Evolutionary conservation across 2,797 vertebrate genomes (phyloP), one percentile per base, ranked within the genome.

Genomic region (Hoplostethus mediterraneus): DNA sequence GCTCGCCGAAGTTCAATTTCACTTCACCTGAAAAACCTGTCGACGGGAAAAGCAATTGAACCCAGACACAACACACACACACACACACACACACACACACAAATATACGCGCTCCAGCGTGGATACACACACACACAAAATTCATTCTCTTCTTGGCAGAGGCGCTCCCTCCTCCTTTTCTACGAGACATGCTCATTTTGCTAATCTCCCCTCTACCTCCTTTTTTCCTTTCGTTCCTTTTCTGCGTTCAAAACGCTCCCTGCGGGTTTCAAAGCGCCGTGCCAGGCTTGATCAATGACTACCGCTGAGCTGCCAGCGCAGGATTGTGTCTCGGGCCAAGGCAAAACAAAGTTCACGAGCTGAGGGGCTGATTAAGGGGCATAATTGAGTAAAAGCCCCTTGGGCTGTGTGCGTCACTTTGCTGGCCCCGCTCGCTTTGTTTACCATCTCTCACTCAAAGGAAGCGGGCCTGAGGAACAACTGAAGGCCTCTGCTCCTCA

Each of bases 221-320:
- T 73, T 60, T 57, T 30, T 63, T 33, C 44, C 44, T 67, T 79
- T 82, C 73, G 36, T 71, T 76, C 21, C 52, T 58, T 68, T 78
- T 58, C 47, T 71, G 73, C 59, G 33, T 66, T 73, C 71, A 21
- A 77, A 63, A 80, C 51, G 59, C 63, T 72, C 82, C 71, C 84
- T 30, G 73, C 66, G 79, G 79, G 63, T 81, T 71, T 80, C 75
- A 73, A 72, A 89, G 75, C 57, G 21, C n/a, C 17, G 51, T 28
- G 84, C 79, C 67, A 67, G 36, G 63, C 63, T 80, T 81, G 71
- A 90, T 91, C 90, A 90, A 87, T 89, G 79, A 61, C 75, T 68
- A 67, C 72, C 38, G 9, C 38, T 8, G 63, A 2, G 74, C 71
- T 72, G 53, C 79, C 81, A 75, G 60, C 48, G 51, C 49, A 79